These are phyloP conservation scores for Leptinotarsa rubiginosa DNA, from an alignment of 2,888 invertebrate genomes.

Conservation along the genomic window DNA sequence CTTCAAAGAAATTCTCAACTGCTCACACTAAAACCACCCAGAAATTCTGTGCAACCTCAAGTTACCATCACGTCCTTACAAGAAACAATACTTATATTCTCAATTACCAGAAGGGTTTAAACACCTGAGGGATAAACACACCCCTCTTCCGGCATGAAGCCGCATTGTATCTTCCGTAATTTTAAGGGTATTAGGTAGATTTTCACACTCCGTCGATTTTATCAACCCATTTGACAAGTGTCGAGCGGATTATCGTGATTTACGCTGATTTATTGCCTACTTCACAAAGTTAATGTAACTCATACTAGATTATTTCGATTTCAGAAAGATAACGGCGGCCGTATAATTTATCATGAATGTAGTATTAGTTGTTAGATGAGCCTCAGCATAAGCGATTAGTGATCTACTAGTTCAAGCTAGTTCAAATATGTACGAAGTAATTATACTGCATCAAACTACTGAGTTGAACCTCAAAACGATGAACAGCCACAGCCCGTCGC, in stretches of 20 bases:
- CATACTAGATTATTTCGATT: conserved; percentile 11
- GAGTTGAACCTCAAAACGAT: too few species aligned
- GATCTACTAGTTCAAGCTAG: neutral
- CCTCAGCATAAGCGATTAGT: neutral
- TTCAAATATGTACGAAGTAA: too few species aligned
- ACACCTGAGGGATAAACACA: conserved; percentile 20
- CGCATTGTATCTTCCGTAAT: conserved; percentile 22
- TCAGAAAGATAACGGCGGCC: neutral
- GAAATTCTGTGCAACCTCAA: neutral
- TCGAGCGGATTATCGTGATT: conserved; percentile 23
- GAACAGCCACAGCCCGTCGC: too few species aligned
- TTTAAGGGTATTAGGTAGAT: conserved; percentile 23
- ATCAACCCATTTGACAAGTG: conserved; percentile 26
- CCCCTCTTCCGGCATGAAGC: conserved; percentile 25
- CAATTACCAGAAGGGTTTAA: conserved; percentile 19
- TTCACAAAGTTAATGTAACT: conserved; percentile 2
- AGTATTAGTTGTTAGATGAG: too few species aligned
- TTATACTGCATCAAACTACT: too few species aligned
- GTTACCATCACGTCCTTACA: neutral
- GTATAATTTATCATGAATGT: too few species aligned
- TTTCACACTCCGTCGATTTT: conserved; percentile 24
- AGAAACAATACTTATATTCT: conserved; percentile 17
- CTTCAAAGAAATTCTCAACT: too few species aligned
- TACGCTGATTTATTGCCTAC: conserved; percentile 18
- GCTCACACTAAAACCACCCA: too few species aligned